A percentile compares a stretch with the other conserved stretches of the same genome.
These are phyloP conservation scores for Cromileptes altivelis DNA, from an alignment of 2,113 vertebrate genomes.

Conservation along the genomic window DNA sequence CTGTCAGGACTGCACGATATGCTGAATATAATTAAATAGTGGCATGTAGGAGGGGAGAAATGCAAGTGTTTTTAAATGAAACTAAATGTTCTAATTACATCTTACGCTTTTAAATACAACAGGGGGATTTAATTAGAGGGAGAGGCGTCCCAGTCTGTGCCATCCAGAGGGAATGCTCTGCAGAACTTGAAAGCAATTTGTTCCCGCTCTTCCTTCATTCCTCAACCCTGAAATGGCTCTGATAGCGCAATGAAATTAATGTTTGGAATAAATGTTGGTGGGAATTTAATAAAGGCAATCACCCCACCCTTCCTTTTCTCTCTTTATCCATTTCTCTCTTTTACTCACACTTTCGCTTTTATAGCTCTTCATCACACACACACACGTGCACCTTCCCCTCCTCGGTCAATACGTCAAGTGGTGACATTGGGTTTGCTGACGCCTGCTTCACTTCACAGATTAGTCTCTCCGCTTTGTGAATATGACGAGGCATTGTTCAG, in stretches of 20 bases:
- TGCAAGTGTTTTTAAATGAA: conserved; percentile 72
- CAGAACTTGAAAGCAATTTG: conserved; percentile 82
- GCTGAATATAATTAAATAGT: conserved; percentile 73
- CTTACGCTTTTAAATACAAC: conserved; percentile 77
- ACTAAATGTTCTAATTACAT: conserved; percentile 82
- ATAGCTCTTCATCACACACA: neutral
- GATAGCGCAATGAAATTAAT: conserved; percentile 76
- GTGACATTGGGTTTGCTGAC: conserved; percentile 50
- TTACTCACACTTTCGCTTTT: conserved; percentile 17
- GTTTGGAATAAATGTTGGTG: conserved; percentile 72
- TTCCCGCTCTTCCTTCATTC: conserved; percentile 71
- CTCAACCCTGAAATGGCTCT: conserved; percentile 73
- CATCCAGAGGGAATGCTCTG: conserved; percentile 72
- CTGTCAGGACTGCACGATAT: conserved; percentile 49
- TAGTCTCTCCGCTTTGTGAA: conserved; percentile 63
- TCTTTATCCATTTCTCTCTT: conserved; percentile 16
- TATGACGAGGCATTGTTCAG: conserved; percentile 68
- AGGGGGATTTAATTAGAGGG: conserved; percentile 80
- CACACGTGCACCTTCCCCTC: neutral
- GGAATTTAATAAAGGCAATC: conserved; percentile 65
- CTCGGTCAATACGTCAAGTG: conserved; percentile 39
- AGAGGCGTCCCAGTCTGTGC: conserved; percentile 56
- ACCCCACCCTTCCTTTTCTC: neutral
- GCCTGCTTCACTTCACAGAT: conserved; percentile 64
- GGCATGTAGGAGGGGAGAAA: conserved; percentile 63